Percentiles rank a stretch among this genome's conserved stretches.
Conservation (phyloP, 2,888 invertebrate species). For the Siphonodentalium dalli region DNA sequence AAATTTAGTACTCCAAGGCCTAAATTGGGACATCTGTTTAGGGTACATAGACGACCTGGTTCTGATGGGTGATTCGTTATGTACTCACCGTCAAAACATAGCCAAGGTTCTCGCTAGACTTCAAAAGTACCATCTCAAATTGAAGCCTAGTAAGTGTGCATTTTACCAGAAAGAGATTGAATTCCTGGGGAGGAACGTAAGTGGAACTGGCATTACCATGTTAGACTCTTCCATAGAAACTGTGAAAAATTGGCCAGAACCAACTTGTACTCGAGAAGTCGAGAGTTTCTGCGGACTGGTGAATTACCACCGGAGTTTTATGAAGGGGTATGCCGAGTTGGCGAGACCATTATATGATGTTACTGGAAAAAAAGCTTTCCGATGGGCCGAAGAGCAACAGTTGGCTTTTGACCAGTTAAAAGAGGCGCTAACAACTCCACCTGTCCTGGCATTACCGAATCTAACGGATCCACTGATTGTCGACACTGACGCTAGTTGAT, state of each 20-base stretch:
- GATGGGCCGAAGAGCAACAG: background rate
- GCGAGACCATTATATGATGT: too few species aligned
- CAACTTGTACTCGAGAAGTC: background rate
- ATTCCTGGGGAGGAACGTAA: background rate
- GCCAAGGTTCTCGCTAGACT: conserved; percentile 4
- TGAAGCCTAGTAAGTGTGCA: conserved; percentile 15
- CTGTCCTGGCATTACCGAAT: background rate
- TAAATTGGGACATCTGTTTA: conserved; percentile 16
- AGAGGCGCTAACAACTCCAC: background rate
- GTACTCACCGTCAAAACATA: conserved; percentile 7
- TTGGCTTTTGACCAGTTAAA: background rate
- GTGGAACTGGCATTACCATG: background rate
- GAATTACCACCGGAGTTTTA: background rate
- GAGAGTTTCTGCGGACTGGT: background rate
- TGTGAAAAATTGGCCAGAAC: conserved; percentile 3
- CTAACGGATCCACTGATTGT: background rate
- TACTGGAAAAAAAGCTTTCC: background rate
- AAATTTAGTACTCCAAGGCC: conserved; percentile 14
- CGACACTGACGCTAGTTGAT: conserved; percentile 4
- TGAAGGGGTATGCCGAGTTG: background rate
- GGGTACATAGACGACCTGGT: conserved; percentile 26
- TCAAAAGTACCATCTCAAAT: conserved; percentile 6
- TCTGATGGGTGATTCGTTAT: conserved; percentile 14
- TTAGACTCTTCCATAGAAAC: background rate
- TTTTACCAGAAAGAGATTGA: background rate